Evolutionary conservation across 2,888 invertebrate genomes (phyloP), one percentile per base, ranked within the genome.

Genomic region (Xestia c-nigrum): DNA sequence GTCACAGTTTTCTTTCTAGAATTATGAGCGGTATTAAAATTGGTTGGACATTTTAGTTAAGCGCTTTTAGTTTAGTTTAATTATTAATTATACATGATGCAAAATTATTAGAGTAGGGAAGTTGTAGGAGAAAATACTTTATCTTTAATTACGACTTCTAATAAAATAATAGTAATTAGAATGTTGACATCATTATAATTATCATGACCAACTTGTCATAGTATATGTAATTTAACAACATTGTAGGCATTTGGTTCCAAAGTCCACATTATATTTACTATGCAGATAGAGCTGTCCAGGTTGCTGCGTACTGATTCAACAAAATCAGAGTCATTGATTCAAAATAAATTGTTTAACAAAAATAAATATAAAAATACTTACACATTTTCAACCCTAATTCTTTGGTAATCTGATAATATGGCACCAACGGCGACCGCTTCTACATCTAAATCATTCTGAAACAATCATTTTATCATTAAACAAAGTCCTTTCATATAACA

Each of bases 391-490:
- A 99, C 99, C 91, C 99, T 97, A 91, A 99, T 98, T 95, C 99
- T 98, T 97, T 99, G 99, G 97, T 99, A 99, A 96, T 99, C 99
- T 80, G 99, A 99, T 89, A 99, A 97, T 93, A 99, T 99, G 85
- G 99, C 99, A 87, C 99, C 99, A 86, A 99, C 99, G 81, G 99
- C 98, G 65, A 99, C 99, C 74, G 98, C 99, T 92, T 99, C 99
- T 92, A 99, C 97, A 89, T 97, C 97, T 88, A 98, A 96, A 93
- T 97, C 97, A 91, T 97, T 97, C 98, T 98, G 91, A 88, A 97
- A 97, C 90, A 88, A 90, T 86, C 46, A 78, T 64, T 63, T 63
- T 64, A 65, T 24, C 5, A 65, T 75, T 24, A 31, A 50, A 59
- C 47, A 40, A 65, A 50, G 43, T 82, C 64, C n/a, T 40, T 46